phyloP scores from a whole-genome alignment of 1,140 invertebrate species.

The Megathymus violae region DNA sequence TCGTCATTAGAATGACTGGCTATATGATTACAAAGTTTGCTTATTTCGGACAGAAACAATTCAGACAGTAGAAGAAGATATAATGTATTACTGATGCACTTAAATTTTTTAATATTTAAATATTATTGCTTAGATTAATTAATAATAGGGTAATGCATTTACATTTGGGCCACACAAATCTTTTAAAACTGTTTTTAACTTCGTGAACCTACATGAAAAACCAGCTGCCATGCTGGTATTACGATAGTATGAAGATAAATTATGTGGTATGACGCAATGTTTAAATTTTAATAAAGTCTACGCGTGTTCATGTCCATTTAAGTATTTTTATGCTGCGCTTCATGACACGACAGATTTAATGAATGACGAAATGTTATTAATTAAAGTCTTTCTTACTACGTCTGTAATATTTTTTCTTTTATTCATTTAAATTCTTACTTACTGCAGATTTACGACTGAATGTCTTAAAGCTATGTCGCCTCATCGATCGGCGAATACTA shows the following conservation, averaged over 20 bases:
- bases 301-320: constrained; percentile 13
- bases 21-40: no score
- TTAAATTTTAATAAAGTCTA: constrained; percentile 23
- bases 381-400: constrained; percentile 14
- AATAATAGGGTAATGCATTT: no score
- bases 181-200: neutral
- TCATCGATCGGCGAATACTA: constrained; percentile 27
- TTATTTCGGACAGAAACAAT: no score
- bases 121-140: no score
- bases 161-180: neutral
- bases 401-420: constrained; percentile 15
- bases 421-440: constrained; percentile 21
- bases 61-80: no score
- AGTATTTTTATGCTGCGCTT: constrained; percentile 23
- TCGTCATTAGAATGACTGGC: no score
- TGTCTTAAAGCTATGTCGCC: constrained; percentile 16
- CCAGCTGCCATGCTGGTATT: neutral
- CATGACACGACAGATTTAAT: constrained; percentile 24
- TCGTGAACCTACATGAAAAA: neutral
- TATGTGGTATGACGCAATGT: constrained; percentile 12
- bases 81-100: no score
- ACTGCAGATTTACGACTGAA: constrained; percentile 25
- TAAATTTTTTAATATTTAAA: no score
- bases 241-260: constrained; percentile 6
- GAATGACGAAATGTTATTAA: constrained; percentile 28